Evolutionary conservation across 2,888 invertebrate genomes (phyloP), one percentile per base, ranked within the genome.

Genomic region (Acrocera orbiculus): DNA sequence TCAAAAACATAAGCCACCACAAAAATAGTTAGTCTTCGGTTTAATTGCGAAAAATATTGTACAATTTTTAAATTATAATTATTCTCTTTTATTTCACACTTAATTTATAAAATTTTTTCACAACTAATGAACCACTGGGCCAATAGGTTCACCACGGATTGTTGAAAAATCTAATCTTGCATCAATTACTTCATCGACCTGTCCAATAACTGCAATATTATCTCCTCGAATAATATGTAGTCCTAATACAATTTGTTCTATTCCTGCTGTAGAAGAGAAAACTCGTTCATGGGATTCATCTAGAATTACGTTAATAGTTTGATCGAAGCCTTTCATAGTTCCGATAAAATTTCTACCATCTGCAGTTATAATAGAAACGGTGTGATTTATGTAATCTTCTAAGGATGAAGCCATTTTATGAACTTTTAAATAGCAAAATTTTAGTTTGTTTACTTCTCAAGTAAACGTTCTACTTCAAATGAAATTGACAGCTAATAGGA

Each of bases 251-350:
- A 98, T 93, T 62, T 87, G 85, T 51, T 89, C 87, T 22, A 98
- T 86, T 19, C 96, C 96, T 45, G 81, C 72, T 2, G 79, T 74
- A 8, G 81, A 76, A 30, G 90, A 93, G 62, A 89, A 98, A n/a
- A 98, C 93, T 49, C 98, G 67, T 61, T 99, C 98, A 53, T 95
- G 93, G 22, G 93, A 92, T 61, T 98, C 96, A 53, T 96, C 95
- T 42, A 98, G 64, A 48, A 98, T 93, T 43, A 99, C 69, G 56
- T 99, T 98, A 44, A 96, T 90, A n/a, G 95, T 90, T 63, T 98
- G 98, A 62, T 98, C 98, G 61, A 93, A 98, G 19, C 98, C 98
- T 60, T 95, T 95, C 41, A 99, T 61, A 0, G 90, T 89, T 28
- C 98, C 98, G 47, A 93, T 86, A 54, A 95, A 93, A 58, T 90